Conservation (phyloP, 2,113 vertebrate species). For the Leiothrix lutea region DNA sequence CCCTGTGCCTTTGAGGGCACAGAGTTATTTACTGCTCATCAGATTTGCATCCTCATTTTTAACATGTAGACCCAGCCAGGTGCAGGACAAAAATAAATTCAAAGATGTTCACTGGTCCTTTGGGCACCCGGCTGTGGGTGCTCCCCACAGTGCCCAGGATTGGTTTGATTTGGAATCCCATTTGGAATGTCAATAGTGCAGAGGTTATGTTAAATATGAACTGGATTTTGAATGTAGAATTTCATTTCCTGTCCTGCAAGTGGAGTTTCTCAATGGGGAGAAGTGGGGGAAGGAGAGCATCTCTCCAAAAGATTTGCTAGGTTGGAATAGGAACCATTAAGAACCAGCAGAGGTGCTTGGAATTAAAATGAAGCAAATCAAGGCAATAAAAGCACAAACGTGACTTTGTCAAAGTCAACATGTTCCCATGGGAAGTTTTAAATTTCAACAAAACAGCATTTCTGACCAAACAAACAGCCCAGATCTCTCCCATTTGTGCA, state of each 20-base stretch:
- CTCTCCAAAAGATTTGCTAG: neutral
- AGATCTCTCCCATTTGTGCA: neutral
- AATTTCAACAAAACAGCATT: neutral
- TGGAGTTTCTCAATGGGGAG: neutral
- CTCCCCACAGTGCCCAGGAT: neutral
- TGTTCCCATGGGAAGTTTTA: neutral
- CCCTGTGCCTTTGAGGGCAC: neutral
- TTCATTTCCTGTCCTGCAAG: neutral
- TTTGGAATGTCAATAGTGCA: accelerated
- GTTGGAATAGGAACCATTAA: neutral
- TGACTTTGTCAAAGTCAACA: neutral
- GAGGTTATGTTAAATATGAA: neutral
- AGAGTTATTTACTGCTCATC: neutral
- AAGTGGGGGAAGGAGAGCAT: neutral
- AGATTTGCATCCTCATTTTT: neutral
- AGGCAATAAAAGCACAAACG: neutral
- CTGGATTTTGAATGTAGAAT: neutral
- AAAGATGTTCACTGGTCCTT: neutral
- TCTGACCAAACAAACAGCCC: neutral
- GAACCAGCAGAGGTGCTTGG: neutral
- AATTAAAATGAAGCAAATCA: neutral
- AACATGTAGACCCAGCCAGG: neutral
- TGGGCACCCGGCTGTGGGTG: neutral
- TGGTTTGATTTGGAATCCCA: neutral
- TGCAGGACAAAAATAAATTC: neutral